A percentile compares a stretch with the other conserved stretches of the same genome.
These are phyloP conservation scores for Trissolcus basalis DNA, from an alignment of 1,140 invertebrate genomes.

Conservation along the genomic window DNA sequence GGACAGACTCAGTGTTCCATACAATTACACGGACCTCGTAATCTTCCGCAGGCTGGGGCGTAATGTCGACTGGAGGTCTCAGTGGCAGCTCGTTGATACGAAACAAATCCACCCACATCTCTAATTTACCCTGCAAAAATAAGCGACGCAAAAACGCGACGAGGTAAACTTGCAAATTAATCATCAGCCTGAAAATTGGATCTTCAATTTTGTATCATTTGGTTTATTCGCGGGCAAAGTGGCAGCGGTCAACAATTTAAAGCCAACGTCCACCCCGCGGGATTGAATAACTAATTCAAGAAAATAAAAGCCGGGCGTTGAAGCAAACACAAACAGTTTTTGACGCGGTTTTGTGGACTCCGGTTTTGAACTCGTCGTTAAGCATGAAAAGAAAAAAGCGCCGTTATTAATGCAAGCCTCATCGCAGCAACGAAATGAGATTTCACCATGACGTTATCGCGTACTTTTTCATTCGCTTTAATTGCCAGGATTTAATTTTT, in stretches of 20 bases:
- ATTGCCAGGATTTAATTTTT: no score
- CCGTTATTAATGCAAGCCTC: no score
- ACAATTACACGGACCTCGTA: slow-evolving; percentile 91
- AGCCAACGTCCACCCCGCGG: neutral
- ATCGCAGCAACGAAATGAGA: no score
- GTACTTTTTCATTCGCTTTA: no score
- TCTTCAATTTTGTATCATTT: slow-evolving; percentile 8
- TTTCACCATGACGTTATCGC: no score
- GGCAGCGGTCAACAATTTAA: no score
- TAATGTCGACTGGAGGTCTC: slow-evolving; percentile 84
- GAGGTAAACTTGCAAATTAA: slow-evolving; percentile 23
- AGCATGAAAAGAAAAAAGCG: neutral
- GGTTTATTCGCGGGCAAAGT: no score
- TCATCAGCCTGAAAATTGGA: slow-evolving; percentile 21
- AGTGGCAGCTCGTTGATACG: slow-evolving; percentile 80
- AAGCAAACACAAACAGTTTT: neutral
- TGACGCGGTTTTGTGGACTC: no score
- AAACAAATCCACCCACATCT: slow-evolving; percentile 95
- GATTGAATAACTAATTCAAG: slow-evolving; percentile 13
- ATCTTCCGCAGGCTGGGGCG: slow-evolving; percentile 82
- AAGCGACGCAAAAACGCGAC: slow-evolving; percentile 17
- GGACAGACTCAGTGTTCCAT: slow-evolving; percentile 87
- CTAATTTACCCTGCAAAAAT: slow-evolving; percentile 84
- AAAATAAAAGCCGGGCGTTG: slow-evolving; percentile 2
- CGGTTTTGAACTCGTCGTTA: no score